These are phyloP conservation scores for Oreochromis aureus DNA, from an alignment of 2,113 vertebrate species.

Conservation along the genomic window DNA sequence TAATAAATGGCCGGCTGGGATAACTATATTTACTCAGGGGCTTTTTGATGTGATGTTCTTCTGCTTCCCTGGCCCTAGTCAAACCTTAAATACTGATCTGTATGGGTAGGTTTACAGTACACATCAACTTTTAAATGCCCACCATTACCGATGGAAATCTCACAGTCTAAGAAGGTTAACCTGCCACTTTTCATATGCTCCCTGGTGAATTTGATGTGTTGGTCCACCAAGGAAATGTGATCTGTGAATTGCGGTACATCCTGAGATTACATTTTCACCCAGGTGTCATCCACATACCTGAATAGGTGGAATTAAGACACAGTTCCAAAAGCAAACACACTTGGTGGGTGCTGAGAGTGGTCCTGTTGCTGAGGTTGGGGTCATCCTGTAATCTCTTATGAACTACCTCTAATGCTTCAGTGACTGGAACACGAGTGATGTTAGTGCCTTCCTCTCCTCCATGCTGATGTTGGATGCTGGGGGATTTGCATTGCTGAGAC, in stretches of 20 bases:
- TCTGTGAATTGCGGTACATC: background rate
- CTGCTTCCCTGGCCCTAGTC: background rate
- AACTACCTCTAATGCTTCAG: background rate
- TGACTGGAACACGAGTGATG: background rate
- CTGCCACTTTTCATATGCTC: background rate
- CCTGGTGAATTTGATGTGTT: background rate
- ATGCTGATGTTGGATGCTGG: background rate
- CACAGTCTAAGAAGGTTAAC: background rate
- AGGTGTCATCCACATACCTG: background rate
- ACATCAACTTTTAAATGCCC: background rate
- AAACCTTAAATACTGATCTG: background rate
- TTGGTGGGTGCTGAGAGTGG: background rate
- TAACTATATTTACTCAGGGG: background rate
- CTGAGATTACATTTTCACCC: background rate
- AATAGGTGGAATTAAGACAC: background rate
- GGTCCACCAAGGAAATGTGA: background rate
- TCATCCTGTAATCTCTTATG: background rate
- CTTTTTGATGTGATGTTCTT: background rate
- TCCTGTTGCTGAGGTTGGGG: background rate
- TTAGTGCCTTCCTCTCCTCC: background rate
- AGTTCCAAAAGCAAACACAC: background rate
- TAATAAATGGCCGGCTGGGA: background rate
- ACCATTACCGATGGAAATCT: background rate
- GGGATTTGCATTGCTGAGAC: background rate
- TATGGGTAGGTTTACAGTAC: background rate